Evolutionary conservation across 2,797 vertebrate genomes (phyloP).

Genomic region (Fratercula arctica): DNA sequence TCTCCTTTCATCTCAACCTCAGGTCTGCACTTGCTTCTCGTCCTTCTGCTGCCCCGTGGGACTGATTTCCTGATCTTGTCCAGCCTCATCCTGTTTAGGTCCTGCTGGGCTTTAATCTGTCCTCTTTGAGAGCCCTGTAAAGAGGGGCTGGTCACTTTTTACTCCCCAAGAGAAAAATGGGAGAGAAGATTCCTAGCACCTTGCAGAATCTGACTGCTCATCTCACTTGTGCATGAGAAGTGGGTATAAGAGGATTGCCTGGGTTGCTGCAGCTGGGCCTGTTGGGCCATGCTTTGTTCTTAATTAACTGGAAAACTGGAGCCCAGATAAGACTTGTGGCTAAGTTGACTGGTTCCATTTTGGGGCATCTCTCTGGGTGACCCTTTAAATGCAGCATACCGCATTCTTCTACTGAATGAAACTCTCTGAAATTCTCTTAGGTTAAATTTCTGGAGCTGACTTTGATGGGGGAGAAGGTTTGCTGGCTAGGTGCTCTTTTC

Average conservation of each 20-base stretch:
- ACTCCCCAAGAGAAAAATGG: background rate
- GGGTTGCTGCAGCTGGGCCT: background rate
- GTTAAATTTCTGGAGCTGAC: constrained; percentile 5
- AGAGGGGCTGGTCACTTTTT: background rate
- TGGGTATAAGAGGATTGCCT: accelerated
- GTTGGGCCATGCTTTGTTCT: background rate
- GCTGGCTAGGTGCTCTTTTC: constrained; percentile 8
- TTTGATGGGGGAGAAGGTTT: constrained; percentile 22
- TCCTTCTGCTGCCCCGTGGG: background rate
- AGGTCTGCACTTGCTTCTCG: background rate
- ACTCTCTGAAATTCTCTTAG: background rate
- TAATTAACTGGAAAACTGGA: background rate
- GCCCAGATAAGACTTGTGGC: background rate
- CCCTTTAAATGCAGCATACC: background rate
- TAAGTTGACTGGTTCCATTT: background rate
- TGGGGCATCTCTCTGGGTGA: background rate
- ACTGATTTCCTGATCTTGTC: background rate
- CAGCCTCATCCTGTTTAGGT: background rate
- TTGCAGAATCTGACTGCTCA: background rate
- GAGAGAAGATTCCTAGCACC: background rate
- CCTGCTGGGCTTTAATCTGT: background rate
- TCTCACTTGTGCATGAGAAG: background rate
- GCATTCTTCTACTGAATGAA: background rate
- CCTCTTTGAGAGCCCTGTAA: background rate
- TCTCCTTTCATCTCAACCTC: background rate